A percentile compares a stretch with the other conserved stretches of the same genome.
Conservation (phyloP, 2,888 invertebrate genomes). For the Anarsia innoxiella region DNA sequence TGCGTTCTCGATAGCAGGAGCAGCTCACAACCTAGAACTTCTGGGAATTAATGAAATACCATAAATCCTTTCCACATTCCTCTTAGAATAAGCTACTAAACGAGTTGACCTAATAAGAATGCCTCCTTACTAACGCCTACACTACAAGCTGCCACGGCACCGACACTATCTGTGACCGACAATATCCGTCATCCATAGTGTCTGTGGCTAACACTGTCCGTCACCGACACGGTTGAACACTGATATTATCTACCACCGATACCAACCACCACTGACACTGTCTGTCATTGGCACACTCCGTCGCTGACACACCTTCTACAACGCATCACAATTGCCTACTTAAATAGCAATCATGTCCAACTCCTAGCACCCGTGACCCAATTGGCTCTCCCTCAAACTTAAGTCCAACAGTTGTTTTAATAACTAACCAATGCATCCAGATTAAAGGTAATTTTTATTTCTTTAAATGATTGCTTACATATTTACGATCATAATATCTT, state of each 20-base stretch:
- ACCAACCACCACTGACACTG: slow-evolving; percentile 10
- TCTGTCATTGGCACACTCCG: neutral
- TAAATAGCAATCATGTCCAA: too few species aligned
- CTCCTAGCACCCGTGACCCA: slow-evolving; percentile 6
- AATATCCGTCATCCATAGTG: too few species aligned
- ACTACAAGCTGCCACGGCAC: too few species aligned
- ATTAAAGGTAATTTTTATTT: slow-evolving; percentile 56
- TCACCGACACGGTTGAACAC: too few species aligned
- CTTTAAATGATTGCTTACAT: slow-evolving; percentile 26
- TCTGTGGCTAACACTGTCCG: too few species aligned
- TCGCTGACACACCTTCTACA: too few species aligned
- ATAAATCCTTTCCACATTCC: slow-evolving; percentile 18
- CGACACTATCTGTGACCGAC: too few species aligned
- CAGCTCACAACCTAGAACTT: slow-evolving; percentile 49
- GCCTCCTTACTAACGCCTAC: too few species aligned
- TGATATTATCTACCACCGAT: too few species aligned
- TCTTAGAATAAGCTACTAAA: neutral
- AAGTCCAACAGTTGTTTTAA: slow-evolving; percentile 16
- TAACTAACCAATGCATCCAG: slow-evolving; percentile 43
- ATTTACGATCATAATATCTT: slow-evolving; percentile 23
- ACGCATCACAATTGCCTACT: too few species aligned
- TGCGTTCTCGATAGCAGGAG: slow-evolving; percentile 55
- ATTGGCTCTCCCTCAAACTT: slow-evolving; percentile 21
- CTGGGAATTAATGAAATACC: slow-evolving; percentile 48
- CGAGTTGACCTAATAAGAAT: neutral